phyloP scores from a whole-genome alignment of 2,797 vertebrate genomes.

The Sparidentex hasta region DNA sequence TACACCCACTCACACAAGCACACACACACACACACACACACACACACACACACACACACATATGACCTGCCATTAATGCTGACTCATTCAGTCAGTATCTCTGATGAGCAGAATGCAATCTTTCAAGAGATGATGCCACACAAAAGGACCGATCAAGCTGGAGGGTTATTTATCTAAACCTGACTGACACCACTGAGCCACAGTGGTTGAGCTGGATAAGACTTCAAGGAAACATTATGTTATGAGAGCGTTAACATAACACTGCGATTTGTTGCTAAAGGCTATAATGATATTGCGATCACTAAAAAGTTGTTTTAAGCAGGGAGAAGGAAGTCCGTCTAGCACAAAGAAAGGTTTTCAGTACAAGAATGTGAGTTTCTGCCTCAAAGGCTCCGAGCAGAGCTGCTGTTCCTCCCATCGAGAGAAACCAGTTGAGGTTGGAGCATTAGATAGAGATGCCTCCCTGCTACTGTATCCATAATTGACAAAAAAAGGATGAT shows the following conservation, averaged over 20 bases:
- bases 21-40: neutral
- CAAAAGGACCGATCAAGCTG: neutral
- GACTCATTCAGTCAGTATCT: constrained; percentile 2
- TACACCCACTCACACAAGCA: no score
- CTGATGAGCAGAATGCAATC: neutral
- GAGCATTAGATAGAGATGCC: no score
- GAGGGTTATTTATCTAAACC: neutral
- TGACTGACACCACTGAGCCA: neutral
- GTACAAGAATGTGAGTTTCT: neutral
- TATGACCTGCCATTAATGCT: neutral
- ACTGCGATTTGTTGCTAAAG: neutral
- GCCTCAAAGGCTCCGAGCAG: no score
- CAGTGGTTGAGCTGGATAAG: neutral
- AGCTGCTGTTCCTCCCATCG: no score
- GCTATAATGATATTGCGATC: neutral
- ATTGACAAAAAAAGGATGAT: no score
- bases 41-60: neutral
- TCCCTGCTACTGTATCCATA: no score
- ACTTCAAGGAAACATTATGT: neutral
- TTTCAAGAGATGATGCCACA: neutral
- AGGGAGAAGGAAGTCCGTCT: neutral
- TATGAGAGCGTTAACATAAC: no score
- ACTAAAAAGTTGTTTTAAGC: neutral
- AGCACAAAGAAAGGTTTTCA: neutral
- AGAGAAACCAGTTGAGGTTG: no score